These are phyloP conservation scores for Aphis gossypii DNA, from an alignment of 1,140 invertebrate species.

Conservation along the genomic window DNA sequence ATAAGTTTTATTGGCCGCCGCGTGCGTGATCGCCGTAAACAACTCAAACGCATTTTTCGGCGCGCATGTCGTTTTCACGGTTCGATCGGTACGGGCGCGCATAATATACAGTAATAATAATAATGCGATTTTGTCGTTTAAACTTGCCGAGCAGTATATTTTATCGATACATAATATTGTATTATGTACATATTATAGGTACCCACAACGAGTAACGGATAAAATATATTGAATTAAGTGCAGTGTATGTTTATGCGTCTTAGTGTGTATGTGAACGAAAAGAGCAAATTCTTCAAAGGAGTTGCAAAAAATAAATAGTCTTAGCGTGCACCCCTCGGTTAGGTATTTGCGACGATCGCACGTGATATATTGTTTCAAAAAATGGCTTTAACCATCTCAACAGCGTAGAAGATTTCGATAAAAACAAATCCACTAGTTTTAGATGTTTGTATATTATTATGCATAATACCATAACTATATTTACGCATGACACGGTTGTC, in stretches of 20 bases:
- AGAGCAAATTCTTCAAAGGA: neutral
- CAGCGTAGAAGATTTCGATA: neutral
- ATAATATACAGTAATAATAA: neutral
- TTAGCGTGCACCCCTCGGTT: neutral
- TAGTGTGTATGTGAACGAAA: neutral
- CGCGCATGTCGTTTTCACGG: constrained; percentile 13
- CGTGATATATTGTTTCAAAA: neutral
- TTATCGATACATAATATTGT: neutral
- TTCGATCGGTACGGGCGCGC: neutral
- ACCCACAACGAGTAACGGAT: neutral
- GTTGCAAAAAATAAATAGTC: neutral
- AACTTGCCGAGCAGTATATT: neutral
- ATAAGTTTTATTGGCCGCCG: neutral
- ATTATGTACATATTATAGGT: neutral
- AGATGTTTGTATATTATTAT: neutral
- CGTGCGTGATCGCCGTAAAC: constrained; percentile 36
- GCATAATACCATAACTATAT: neutral
- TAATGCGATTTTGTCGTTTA: neutral
- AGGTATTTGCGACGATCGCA: neutral
- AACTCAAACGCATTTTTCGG: constrained; percentile 51
- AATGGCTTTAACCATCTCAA: neutral
- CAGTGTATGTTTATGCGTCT: neutral
- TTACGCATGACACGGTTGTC: neutral
- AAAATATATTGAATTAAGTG: neutral
- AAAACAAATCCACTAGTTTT: neutral